Evolutionary conservation across 2,797 vertebrate genomes (phyloP).

Genomic region (Nasua narica): DNA sequence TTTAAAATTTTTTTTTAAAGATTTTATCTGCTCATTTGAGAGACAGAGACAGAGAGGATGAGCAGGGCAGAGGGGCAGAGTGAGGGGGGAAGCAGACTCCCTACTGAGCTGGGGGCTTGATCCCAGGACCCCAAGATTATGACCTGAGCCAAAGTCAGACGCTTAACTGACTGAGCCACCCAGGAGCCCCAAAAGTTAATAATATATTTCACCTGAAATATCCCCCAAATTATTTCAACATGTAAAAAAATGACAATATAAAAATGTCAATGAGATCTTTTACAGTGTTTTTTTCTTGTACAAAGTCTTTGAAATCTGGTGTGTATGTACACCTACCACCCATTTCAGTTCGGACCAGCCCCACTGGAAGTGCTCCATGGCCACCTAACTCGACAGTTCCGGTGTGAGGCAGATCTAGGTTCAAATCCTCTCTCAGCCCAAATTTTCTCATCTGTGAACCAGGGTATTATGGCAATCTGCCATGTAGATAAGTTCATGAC

Average conservation of each 20-base stretch:
- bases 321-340: neutral
- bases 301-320: neutral
- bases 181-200: neutral
- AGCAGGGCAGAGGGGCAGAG: neutral
- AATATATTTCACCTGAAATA: neutral
- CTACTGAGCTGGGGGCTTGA: neutral
- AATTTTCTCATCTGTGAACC: neutral
- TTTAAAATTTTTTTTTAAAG: accelerated
- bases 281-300: neutral
- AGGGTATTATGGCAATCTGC: neutral
- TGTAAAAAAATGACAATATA: neutral
- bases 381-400: neutral
- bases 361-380: neutral
- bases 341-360: neutral
- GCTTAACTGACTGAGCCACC: neutral
- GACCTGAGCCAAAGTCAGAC: neutral
- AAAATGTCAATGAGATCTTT: neutral
- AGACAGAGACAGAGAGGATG: neutral
- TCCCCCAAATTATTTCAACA: neutral
- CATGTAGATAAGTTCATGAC: neutral
- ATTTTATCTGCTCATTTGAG: neutral
- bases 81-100: neutral
- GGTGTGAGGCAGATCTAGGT: neutral
- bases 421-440: neutral
- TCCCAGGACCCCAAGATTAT: neutral